Evolutionary conservation across 2,797 vertebrate species (phyloP), one percentile per base, ranked within the genome.

Genomic region (Micromesistius poutassou): DNA sequence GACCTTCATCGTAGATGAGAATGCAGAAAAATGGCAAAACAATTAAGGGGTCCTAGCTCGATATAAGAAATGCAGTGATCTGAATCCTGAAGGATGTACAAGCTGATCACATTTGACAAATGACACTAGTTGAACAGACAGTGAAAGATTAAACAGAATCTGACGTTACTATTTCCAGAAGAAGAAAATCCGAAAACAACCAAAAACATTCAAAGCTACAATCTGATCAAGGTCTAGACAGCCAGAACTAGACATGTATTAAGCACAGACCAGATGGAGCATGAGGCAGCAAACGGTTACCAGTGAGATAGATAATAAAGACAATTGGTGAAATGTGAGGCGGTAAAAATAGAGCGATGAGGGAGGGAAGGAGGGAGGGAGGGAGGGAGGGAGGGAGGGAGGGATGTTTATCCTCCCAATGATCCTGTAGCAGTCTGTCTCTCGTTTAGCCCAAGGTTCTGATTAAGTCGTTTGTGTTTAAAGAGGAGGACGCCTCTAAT

Each of bases 381-480:
- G 50, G 22, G 50, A 25, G 22, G 22, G 1, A 62, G 50, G 50
- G 50, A n/a, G 50, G 50, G 50, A 62, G 55, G 55, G 55, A 66
- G 25, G 62, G 62, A 10, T 91, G 89, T 92, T 92, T 90, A 91
- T 91, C 89, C 90, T 91, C 81, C 80, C 77, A 72, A 8, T 83
- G 86, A 88, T 91, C 89, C 83, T 88, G 91, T 88, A 85, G 80
- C 83, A 72, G 85, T 86, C 87, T 90, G 88, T 90, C 89, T 90
- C 86, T 84, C 81, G 84, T 89, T 91, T 88, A 90, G 90, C 90
- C 89, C 85, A 88, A 84, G 87, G 90, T 93, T 92, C 87, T 91
- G 89, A 91, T 92, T 87, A 91, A 92, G 90, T 86, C 83, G 71
- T 91, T 89, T 89, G 89, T 90, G 87, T 92, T 91, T 92, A 91